These are phyloP conservation scores for Myxocyprinus asiaticus DNA, from an alignment of 2,113 vertebrate genomes.

Conservation along the genomic window DNA sequence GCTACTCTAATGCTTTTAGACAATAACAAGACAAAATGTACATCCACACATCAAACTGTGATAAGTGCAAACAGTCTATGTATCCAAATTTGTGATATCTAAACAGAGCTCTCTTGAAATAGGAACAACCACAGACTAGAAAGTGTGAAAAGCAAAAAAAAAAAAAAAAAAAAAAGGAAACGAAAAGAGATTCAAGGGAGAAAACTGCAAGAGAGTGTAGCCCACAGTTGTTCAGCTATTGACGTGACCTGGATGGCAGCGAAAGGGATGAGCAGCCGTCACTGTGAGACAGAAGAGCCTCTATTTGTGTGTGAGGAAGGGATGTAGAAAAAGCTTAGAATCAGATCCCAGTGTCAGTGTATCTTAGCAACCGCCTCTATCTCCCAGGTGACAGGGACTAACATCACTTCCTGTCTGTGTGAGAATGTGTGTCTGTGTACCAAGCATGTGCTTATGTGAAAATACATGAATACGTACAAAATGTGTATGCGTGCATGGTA, in stretches of 20 bases:
- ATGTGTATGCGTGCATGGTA: neutral
- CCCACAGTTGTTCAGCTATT: slow-evolving; percentile 8
- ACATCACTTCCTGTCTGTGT: slow-evolving; percentile 78
- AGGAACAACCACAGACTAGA: slow-evolving; percentile 5
- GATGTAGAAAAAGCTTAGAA: slow-evolving; percentile 63
- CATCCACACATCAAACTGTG: slow-evolving; percentile 17
- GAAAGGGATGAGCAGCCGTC: slow-evolving; percentile 35
- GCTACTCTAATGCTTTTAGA: slow-evolving; percentile 22
- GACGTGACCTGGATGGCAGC: slow-evolving; percentile 43
- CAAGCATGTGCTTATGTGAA: neutral
- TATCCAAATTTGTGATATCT: neutral
- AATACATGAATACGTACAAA: neutral
- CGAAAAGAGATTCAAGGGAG: slow-evolving; percentile 20
- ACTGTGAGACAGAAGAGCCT: slow-evolving; percentile 45
- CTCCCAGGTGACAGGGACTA: slow-evolving; percentile 76
- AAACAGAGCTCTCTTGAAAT: slow-evolving; percentile 20
- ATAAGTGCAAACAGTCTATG: slow-evolving; percentile 10
- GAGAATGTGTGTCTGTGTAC: slow-evolving; percentile 51
- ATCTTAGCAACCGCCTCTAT: slow-evolving; percentile 79
- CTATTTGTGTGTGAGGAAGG: slow-evolving; percentile 28
- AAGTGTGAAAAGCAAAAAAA: neutral
- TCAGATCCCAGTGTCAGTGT: slow-evolving; percentile 79
- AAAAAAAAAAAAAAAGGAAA: neutral
- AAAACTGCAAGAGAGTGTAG: slow-evolving; percentile 34
- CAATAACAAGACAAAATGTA: slow-evolving; percentile 5